Base-by-base conservation (phyloP, 2,888 invertebrate species). In the Luffia ferchaultella region DNA sequence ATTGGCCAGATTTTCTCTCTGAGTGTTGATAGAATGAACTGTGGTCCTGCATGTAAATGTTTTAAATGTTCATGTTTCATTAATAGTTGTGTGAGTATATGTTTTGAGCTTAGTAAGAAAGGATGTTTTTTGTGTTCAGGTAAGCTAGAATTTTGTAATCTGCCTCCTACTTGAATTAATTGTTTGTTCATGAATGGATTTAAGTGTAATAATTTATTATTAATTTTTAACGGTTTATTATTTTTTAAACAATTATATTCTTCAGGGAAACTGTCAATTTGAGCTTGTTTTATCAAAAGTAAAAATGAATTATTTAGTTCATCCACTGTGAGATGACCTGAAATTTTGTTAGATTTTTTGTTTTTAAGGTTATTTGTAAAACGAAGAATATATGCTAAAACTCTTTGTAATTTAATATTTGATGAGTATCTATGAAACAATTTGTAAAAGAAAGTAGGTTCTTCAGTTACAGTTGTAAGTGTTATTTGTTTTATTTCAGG, bases 11-110 rank as follows among this genome's bases (percentile, higher is more conserved):
- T 18, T 18, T 5, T 17, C 2, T 45, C 45, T 18, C 45, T 45
- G 7, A 46, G 12, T 5, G 20, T 20, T 12, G 20, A 19, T 20
- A 46, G 16, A 5, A 46, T 12, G 5, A 20, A 12, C 16, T 46
- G 46, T 5, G 46, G 20, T 2, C 46, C 46, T 16, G 46, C 20
- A 16, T 46, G 46, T 20, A n/a, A n/a, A n/a, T n/a, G n/a, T n/a
- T n/a, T n/a, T n/a, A n/a, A 46, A 20, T 46, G 46, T 20, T 46
- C 15, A 16, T 20, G 20, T 20, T 2, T 15, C 2, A 19, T n/a
- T 15, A 46, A 17, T 12, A 46, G 46, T 12, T 12, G n/a, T 20
- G 46, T 46, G 20, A 46, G 30, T 2, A 2, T n/a, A 18, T 46
- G 30, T 46, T 46, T 46, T n/a, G 12, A 2, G n/a, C 20, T n/a